Base-by-base conservation (phyloP, 2,888 invertebrate genomes). In the Meghimatium bilineatum region DNA sequence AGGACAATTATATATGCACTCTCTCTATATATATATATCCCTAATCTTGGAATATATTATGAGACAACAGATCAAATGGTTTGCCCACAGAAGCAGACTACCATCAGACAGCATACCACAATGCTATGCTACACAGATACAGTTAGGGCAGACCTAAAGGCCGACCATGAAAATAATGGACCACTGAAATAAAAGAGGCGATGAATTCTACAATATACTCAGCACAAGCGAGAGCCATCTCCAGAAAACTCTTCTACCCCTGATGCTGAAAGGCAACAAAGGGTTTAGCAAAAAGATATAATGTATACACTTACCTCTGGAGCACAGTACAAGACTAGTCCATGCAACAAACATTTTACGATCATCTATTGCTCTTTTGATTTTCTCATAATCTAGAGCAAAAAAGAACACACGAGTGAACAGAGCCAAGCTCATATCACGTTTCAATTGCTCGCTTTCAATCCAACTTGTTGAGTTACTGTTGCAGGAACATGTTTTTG, bases 401-500 rank as follows among this genome's bases (percentile, higher is more conserved):
- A 88, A 88, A 81, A 87, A 90, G 81, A 89, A 89, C 34, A 88
- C 86, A 80, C 88, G 84, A 20, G 89, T 84, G 85, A 90, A 90
- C 80, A 88, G 81, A n/a, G 89, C 87, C 71, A 88, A 78, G 71
- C 87, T 83, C 17, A 76, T 34, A 60, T 88, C 88, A 0, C 60
- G 72, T 34, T 36, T 56, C 29, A 81, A 38, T 29, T 10, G 14
- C 38, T 72, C 74, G 38, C 63, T 60, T 38, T 38, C 34, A 8
- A 8, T 29, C 74, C 74, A 74, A 20, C 14, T 74, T 49, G n/a
- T 20, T 8, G 23, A 32, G 52, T 29, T 29, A 32, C 17, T 32
- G 52, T 52, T 49, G 74, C 74, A 74, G 17, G 49, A 74, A 52
- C 74, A 74, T 20, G 14, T 29, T 34, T 20, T 49, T 74, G 32